phyloP scores from a whole-genome alignment of 2,888 invertebrate genomes.

The Phoenoteleia sp. region DNA sequence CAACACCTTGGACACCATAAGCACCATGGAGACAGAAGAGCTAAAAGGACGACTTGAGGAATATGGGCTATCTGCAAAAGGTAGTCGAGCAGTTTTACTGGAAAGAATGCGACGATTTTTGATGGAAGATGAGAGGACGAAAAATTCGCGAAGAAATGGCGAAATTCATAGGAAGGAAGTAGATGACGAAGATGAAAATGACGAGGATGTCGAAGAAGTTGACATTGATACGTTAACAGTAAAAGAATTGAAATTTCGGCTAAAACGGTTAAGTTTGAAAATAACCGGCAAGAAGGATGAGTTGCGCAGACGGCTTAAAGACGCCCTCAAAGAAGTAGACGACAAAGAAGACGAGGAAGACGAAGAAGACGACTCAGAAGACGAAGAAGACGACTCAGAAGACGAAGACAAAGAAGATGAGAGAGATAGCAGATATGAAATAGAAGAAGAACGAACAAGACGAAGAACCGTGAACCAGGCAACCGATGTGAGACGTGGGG shows the following conservation, averaged over 20 bases:
- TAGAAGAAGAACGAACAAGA: not conserved
- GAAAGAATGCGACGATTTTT: slow-evolving; percentile 36
- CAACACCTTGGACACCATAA: not conserved
- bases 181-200: not conserved
- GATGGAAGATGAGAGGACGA: slow-evolving; percentile 23
- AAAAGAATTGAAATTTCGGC: slow-evolving; percentile 26
- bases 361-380: not conserved
- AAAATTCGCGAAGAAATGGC: not conserved
- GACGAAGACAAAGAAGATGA: not conserved
- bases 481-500: not conserved
- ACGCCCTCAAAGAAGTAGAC: slow-evolving; percentile 4
- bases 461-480: not conserved
- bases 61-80: slow-evolving; percentile 18
- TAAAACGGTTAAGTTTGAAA: slow-evolving; percentile 14
- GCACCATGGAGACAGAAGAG: not conserved
- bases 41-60: slow-evolving; percentile 7
- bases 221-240: not conserved
- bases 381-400: not conserved
- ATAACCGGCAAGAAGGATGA: not conserved
- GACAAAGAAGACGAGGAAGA: not conserved
- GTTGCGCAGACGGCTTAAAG: slow-evolving; percentile 17
- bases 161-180: not conserved
- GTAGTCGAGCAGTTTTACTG: not conserved
- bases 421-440: not conserved
- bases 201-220: not conserved